These are phyloP conservation scores for Phodopus roborovskii DNA, from an alignment of 2,113 vertebrate genomes.

Conservation along the genomic window DNA sequence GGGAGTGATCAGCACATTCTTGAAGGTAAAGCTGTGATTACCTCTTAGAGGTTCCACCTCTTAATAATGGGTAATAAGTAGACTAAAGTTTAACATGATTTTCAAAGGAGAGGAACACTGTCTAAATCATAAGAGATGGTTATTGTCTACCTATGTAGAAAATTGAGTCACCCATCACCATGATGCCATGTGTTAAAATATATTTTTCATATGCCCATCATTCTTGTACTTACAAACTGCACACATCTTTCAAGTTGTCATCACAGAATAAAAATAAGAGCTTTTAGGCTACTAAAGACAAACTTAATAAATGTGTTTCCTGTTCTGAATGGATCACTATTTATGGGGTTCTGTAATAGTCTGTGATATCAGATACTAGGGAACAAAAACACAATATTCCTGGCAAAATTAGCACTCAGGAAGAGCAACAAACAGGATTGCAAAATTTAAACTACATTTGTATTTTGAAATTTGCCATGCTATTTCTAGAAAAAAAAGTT, in stretches of 20 bases:
- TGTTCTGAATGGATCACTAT: not conserved
- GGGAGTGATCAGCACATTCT: not conserved
- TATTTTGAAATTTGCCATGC: conserved; percentile 1
- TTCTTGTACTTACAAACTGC: not conserved
- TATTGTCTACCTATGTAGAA: not conserved
- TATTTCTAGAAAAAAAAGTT: conserved; percentile 11
- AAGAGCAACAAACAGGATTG: not conserved
- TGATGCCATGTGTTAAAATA: not conserved
- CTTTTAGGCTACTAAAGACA: not conserved
- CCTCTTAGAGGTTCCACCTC: not conserved
- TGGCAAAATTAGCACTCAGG: not conserved
- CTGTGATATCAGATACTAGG: not conserved
- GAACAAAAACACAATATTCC: not conserved
- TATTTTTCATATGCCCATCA: not conserved
- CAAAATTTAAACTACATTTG: not conserved
- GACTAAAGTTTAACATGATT: not conserved
- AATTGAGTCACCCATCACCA: not conserved
- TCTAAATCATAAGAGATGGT: not conserved
- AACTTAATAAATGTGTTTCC: not conserved
- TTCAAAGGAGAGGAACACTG: not conserved
- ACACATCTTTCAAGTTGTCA: not conserved
- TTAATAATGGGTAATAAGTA: not conserved
- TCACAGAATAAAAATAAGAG: conserved; percentile 13
- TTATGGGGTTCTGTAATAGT: conserved; percentile 7
- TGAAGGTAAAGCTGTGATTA: not conserved